These are phyloP conservation scores for Scomber japonicus DNA, from an alignment of 2,113 vertebrate genomes.

Conservation along the genomic window DNA sequence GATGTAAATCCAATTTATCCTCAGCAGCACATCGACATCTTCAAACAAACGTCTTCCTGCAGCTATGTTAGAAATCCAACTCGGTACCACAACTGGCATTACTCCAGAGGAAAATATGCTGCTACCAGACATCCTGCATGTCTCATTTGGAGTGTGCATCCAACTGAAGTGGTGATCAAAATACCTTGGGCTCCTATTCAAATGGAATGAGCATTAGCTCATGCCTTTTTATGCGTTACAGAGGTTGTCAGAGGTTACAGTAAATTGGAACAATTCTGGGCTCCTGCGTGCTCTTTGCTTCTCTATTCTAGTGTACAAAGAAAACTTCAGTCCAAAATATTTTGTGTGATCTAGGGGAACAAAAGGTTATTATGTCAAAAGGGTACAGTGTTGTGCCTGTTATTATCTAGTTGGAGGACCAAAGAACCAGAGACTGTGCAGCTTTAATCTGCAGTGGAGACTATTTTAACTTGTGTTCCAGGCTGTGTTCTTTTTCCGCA, in stretches of 20 bases:
- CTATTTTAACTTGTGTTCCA: conserved; percentile 46
- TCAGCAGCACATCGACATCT: not conserved
- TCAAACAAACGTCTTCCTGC: conserved; percentile 7
- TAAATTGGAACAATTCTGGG: conserved; percentile 24
- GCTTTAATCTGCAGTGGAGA: conserved; percentile 43
- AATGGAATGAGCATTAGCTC: conserved; percentile 33
- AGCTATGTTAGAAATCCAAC: conserved; percentile 14
- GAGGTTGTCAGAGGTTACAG: conserved; percentile 45
- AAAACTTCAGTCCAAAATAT: conserved; percentile 34
- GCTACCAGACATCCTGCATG: conserved; percentile 36
- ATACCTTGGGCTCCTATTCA: conserved; percentile 47
- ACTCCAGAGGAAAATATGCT: conserved; percentile 35
- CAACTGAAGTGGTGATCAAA: conserved; percentile 47
- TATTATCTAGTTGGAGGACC: conserved; percentile 13
- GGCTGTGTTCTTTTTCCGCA: conserved; percentile 38
- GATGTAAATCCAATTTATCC: conserved; percentile 40
- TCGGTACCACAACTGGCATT: conserved; percentile 35
- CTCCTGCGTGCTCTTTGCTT: conserved; percentile 11
- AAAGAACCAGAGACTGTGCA: conserved; percentile 18
- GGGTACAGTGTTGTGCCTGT: conserved; percentile 29
- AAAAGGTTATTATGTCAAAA: conserved; percentile 40
- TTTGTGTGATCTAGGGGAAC: conserved; percentile 23
- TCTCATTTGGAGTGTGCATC: conserved; percentile 60
- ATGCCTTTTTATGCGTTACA: conserved; percentile 36
- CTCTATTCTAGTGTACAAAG: conserved; percentile 14